These are phyloP conservation scores for Eurytoma californica DNA, from an alignment of 2,888 invertebrate species.

Conservation along the genomic window DNA sequence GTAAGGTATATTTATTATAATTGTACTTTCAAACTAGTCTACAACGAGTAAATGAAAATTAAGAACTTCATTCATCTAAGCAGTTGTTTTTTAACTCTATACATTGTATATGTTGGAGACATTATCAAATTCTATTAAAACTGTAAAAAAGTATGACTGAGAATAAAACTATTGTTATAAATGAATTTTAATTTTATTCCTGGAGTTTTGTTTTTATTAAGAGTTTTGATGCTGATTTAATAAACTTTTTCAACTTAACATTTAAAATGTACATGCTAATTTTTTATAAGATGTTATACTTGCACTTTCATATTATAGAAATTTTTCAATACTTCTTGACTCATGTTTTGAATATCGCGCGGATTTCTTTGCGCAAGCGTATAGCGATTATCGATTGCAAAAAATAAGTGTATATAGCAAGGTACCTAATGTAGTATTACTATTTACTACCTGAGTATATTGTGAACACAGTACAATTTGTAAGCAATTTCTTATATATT, in stretches of 20 bases:
- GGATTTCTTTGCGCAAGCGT: not conserved
- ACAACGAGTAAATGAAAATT: slow-evolving; percentile 62
- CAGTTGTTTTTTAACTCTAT: slow-evolving; percentile 58
- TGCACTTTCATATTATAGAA: not conserved
- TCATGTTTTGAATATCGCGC: not conserved
- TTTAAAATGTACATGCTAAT: not conserved
- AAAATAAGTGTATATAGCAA: no score
- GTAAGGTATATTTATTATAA: slow-evolving; percentile 65
- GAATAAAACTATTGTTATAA: slow-evolving; percentile 68
- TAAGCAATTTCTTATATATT: no score
- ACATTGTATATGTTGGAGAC: slow-evolving; percentile 64
- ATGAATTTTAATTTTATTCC: slow-evolving; percentile 37
- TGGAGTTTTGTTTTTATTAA: no score
- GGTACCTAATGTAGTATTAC: no score
- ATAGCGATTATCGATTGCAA: no score
- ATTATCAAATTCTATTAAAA: slow-evolving; percentile 68
- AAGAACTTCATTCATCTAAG: slow-evolving; percentile 48
- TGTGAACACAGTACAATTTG: no score
- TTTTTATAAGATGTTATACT: not conserved
- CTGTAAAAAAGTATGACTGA: slow-evolving; percentile 68
- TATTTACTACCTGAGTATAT: no score
- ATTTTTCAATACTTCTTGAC: not conserved
- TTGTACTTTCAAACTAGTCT: slow-evolving; percentile 69
- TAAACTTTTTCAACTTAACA: no score
- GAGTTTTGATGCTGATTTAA: no score